Conservation (phyloP, 2,888 invertebrate genomes). For the Diploptera punctata region DNA sequence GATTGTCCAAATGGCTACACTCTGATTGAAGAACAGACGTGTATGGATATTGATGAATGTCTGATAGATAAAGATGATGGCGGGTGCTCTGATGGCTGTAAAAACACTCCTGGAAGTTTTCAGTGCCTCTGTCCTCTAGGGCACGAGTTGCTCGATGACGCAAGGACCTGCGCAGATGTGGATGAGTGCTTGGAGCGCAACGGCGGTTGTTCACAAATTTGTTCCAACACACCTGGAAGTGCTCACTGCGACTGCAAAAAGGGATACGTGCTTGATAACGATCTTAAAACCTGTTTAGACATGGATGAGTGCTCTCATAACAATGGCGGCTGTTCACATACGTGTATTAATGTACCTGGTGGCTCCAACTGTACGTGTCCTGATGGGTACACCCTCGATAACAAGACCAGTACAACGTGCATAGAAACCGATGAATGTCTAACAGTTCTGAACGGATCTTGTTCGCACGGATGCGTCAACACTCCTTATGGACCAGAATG, state of each 20-base stretch:
- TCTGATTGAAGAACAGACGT: constrained; percentile 45
- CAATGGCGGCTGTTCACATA: constrained; percentile 58
- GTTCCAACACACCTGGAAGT: constrained; percentile 66
- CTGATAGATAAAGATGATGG: constrained; percentile 56
- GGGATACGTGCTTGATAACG: constrained; percentile 56
- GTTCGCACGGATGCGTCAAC: constrained; percentile 50
- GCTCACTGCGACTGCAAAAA: constrained; percentile 64
- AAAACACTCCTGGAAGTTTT: constrained; percentile 67
- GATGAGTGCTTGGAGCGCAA: constrained; percentile 54
- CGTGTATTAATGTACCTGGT: constrained; percentile 63
- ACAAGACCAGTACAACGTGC: constrained; percentile 60
- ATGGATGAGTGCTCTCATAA: constrained; percentile 51
- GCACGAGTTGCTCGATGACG: constrained; percentile 52
- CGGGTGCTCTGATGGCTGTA: constrained; percentile 61
- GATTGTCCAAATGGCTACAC: constrained; percentile 56
- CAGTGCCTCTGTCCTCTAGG: constrained; percentile 64
- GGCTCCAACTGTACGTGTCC: constrained; percentile 81
- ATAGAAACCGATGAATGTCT: constrained; percentile 48
- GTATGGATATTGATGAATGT: constrained; percentile 51
- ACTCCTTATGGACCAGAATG: constrained; percentile 57
- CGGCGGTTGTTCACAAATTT: constrained; percentile 60
- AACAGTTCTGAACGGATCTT: constrained; percentile 37
- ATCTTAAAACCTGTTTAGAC: constrained; percentile 53
- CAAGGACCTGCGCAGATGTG: constrained; percentile 51
- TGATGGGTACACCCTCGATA: constrained; percentile 75